Evolutionary conservation across 2,797 vertebrate species (phyloP), one percentile per base, ranked within the genome.

Genomic region (Takifugu ocellatus): DNA sequence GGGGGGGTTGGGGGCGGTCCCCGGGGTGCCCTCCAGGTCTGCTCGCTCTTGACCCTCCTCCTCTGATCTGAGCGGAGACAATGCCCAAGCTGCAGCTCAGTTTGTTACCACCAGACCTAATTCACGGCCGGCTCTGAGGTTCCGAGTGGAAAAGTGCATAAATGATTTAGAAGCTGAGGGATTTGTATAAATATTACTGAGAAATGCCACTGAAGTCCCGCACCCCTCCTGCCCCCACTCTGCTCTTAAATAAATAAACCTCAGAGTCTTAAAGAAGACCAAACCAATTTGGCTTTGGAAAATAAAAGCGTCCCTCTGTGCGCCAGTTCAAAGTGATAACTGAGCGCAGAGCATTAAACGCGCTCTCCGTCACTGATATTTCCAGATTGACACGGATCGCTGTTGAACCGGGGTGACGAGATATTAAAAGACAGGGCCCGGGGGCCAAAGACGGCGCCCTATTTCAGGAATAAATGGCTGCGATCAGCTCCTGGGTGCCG

Each of bases 211-310:
- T 63, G 66, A 68, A 81, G 80, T 3, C 12, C 36, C 36, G 12
- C 31, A 63, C 69, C 56, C 63, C 59, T 66, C 63, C 65, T 78
- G 77, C 79, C 5, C 70, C 79, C 73, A 69, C 68, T 24, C 68
- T 71, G 16, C 46, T 25, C 77, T 80, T 87, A 84, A 87, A 86
- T 82, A 84, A 88, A 88, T 86, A 83, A 87, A 86, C 81, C 77
- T 80, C 62, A 15, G 54, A 69, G 67, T 76, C 74, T 82, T 79
- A 81, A 80, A 81, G 72, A 73, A 72, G 77, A 81, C 72, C 78
- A 59, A 77, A 78, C 72, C 84, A 69, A 68, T 82, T 82, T 70
- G 62, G 71, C 74, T 57, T 62, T 55, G 65, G 71, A 81, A 83
- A 81, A 86, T 83, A 84, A 83, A 85, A 4, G 79, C 54, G 67